Percentiles rank a stretch among this genome's conserved stretches.
Conservation (phyloP, 2,888 invertebrate species). For the Habroteleia sp. region DNA sequence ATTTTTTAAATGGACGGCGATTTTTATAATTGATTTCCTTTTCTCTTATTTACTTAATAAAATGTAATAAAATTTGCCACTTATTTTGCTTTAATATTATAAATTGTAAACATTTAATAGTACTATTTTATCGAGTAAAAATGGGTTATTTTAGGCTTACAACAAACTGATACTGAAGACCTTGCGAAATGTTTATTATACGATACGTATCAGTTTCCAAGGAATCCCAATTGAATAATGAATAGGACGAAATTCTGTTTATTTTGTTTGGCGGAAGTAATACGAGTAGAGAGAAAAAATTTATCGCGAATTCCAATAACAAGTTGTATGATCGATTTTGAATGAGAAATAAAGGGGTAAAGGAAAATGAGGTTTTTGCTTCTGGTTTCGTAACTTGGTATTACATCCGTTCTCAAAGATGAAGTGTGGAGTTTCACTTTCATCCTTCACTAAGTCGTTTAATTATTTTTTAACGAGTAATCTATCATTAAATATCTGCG, state of each 20-base stretch:
- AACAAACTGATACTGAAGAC: conserved; percentile 9
- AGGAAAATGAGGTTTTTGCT: no score
- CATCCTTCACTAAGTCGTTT: conserved; percentile 15
- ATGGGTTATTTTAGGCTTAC: background rate
- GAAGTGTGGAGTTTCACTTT: conserved; percentile 29
- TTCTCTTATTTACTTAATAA: no score
- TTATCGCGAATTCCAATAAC: conserved; percentile 7
- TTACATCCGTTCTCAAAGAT: conserved; percentile 4
- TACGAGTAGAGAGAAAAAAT: conserved; percentile 13
- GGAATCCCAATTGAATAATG: conserved; percentile 10
- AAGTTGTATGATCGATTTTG: conserved; percentile 4
- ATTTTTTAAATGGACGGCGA: no score
- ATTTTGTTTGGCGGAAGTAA: conserved; percentile 8
- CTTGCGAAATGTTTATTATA: conserved; percentile 20
- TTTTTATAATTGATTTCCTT: background rate
- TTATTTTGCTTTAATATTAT: conserved; percentile 16
- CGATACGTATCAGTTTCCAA: conserved; percentile 30
- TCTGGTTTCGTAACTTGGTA: no score
- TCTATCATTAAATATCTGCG: conserved; percentile 14
- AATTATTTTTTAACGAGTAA: conserved; percentile 14
- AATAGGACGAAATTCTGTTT: conserved; percentile 1
- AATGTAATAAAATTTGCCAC: conserved; percentile 22
- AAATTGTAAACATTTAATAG: background rate
- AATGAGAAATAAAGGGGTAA: no score
- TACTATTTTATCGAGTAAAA: background rate